Conservation (phyloP, 2,888 invertebrate genomes). For the Hypomecis punctinalis region DNA sequence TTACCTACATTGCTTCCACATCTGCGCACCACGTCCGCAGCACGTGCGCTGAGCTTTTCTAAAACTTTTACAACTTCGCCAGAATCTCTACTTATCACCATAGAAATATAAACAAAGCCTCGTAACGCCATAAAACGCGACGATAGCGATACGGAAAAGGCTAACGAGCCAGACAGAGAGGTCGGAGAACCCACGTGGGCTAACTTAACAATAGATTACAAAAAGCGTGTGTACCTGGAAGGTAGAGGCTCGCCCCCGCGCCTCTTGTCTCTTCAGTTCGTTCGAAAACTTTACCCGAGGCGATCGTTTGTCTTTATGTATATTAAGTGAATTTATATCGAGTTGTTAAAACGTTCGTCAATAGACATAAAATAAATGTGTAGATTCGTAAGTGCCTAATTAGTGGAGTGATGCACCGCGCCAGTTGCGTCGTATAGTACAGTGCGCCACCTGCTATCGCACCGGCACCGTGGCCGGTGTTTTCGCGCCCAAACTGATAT, state of each 20-base stretch:
- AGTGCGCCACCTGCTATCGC: conserved; percentile 64
- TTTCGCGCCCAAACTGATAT: conserved; percentile 71
- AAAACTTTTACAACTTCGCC: conserved; percentile 59
- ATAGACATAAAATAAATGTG: conserved; percentile 53
- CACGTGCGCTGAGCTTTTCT: conserved; percentile 59
- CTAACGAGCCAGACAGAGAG: conserved; percentile 62
- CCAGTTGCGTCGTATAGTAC: conserved; percentile 54
- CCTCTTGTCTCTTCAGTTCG: conserved; percentile 62
- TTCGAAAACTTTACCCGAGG: conserved; percentile 63
- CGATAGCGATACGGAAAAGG: conserved; percentile 50
- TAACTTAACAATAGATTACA: conserved; percentile 79
- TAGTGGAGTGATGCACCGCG: conserved; percentile 54
- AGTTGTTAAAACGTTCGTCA: conserved; percentile 23
- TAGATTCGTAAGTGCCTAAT: conserved; percentile 48
- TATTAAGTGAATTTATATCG: conserved; percentile 36
- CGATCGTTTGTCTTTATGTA: conserved; percentile 53
- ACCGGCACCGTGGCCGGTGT: conserved; percentile 54
- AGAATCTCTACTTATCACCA: conserved; percentile 61
- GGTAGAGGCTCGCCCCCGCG: conserved; percentile 71
- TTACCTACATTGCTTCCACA: conserved; percentile 36
- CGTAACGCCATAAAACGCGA: conserved; percentile 51
- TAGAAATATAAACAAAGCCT: conserved; percentile 77
- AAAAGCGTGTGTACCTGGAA: conserved; percentile 79
- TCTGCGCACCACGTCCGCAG: conserved; percentile 57
- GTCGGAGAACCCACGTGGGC: conserved; percentile 72